These are phyloP conservation scores for Lepidurus couesii DNA, from an alignment of 1,140 invertebrate species.

Conservation along the genomic window DNA sequence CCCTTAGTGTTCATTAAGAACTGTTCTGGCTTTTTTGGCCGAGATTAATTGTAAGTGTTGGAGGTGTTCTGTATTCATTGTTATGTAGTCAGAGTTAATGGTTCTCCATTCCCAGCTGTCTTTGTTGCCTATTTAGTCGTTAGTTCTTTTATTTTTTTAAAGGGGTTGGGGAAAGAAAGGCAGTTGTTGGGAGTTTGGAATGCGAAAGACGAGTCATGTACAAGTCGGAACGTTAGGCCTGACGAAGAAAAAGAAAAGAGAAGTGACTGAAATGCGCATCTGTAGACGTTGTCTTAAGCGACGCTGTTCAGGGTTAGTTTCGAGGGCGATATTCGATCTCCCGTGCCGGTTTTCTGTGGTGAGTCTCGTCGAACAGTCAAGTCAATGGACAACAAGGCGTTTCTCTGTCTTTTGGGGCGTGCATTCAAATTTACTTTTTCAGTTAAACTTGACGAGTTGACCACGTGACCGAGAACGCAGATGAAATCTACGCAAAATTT, in stretches of 20 bases:
- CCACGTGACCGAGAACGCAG: neutral
- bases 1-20: no score
- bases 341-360: neutral
- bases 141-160: neutral
- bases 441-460: neutral
- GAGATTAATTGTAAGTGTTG: neutral
- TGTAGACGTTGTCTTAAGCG: slow-evolving; percentile 16
- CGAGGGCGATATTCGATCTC: slow-evolving; percentile 7
- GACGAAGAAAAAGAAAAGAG: neutral
- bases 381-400: slow-evolving; percentile 9
- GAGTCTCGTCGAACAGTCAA: neutral
- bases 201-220: slow-evolving; percentile 10
- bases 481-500: neutral
- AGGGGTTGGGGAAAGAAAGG: neutral
- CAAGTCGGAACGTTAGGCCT: neutral
- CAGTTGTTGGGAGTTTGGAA: slow-evolving; percentile 3
- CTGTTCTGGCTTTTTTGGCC: no score
- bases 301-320: neutral
- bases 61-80: neutral
- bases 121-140: neutral
- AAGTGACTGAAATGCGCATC: slow-evolving; percentile 21
- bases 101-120: slow-evolving; percentile 13
- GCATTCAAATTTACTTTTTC: neutral
- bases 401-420: slow-evolving; percentile 9
- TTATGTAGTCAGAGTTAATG: no score